Conservation (phyloP, 37 sponge, comb jelly and placozoan genomes). For the Oscarella lobularis region DNA sequence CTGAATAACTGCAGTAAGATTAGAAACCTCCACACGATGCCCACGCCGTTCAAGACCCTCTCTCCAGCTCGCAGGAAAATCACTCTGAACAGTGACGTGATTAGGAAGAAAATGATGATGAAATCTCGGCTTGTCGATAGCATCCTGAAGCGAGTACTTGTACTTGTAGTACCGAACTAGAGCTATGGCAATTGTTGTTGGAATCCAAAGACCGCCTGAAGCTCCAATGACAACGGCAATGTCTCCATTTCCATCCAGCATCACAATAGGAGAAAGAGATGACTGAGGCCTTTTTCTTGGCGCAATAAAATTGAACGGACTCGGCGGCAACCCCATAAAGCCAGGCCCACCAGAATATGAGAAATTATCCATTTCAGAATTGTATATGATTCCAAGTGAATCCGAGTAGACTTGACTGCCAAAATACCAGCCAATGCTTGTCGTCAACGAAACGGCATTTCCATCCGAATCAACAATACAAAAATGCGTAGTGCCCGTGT, state of each 20-base stretch:
- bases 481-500: constrained; percentile 64
- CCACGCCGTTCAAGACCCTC: too few species aligned
- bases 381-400: constrained; percentile 68
- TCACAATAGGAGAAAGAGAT: constrained; percentile 58
- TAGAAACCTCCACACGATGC: too few species aligned
- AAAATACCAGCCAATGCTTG: constrained; percentile 68
- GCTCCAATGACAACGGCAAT: constrained; percentile 73
- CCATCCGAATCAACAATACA: constrained; percentile 66
- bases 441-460: constrained; percentile 72
- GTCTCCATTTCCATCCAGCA: constrained; percentile 19
- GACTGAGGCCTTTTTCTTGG: constrained; percentile 76
- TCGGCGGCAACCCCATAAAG: constrained; percentile 10
- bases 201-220: constrained; percentile 79
- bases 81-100: constrained; percentile 18
- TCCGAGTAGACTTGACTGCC: constrained; percentile 45
- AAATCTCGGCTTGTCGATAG: constrained; percentile 30
- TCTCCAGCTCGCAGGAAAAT: constrained; percentile 29
- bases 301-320: constrained; percentile 46
- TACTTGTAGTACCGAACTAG: constrained; percentile 37
- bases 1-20: too few species aligned
- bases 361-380: constrained; percentile 87
- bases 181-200: constrained; percentile 59
- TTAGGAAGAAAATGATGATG: constrained; percentile 74
- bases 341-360: constrained; percentile 27
- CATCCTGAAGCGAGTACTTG: constrained; percentile 28